phyloP scores from a whole-genome alignment of 2,113 vertebrate genomes.

The Dinomys branickii region DNA sequence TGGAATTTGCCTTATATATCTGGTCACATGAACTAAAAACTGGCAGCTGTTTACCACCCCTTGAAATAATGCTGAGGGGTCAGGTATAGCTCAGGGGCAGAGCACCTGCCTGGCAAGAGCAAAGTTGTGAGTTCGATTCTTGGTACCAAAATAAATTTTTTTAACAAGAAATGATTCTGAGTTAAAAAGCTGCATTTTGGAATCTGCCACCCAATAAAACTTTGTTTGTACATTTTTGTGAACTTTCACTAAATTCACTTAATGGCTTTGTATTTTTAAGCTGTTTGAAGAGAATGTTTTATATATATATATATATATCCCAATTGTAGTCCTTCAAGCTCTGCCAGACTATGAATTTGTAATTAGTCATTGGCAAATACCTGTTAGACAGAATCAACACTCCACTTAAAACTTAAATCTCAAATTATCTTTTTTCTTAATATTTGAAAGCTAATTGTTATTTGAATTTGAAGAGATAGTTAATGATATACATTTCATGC shows the following conservation, averaged over 20 bases:
- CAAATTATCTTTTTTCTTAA: slow-evolving; percentile 30
- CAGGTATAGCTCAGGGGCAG: no score
- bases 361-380: background rate
- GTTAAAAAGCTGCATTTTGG: slow-evolving; percentile 17
- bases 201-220: slow-evolving; percentile 28
- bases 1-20: background rate
- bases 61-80: slow-evolving; percentile 1
- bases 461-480: slow-evolving; percentile 8
- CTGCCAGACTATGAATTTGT: background rate
- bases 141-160: no score
- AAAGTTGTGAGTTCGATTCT: no score
- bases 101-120: no score
- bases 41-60: background rate
- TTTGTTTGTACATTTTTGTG: background rate
- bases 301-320: background rate
- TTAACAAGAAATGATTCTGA: background rate
- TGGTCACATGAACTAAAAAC: background rate
- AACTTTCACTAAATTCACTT: slow-evolving; percentile 28
- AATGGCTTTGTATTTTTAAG: slow-evolving; percentile 41
- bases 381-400: slow-evolving; percentile 24
- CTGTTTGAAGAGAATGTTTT: slow-evolving; percentile 34
- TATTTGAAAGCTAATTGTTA: slow-evolving; percentile 47
- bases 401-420: slow-evolving; percentile 54
- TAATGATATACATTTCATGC: slow-evolving; percentile 10
- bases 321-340: slow-evolving; percentile 23